These are phyloP conservation scores for Craseonycteris thonglongyai DNA, from an alignment of 2,113 vertebrate species.

Conservation along the genomic window DNA sequence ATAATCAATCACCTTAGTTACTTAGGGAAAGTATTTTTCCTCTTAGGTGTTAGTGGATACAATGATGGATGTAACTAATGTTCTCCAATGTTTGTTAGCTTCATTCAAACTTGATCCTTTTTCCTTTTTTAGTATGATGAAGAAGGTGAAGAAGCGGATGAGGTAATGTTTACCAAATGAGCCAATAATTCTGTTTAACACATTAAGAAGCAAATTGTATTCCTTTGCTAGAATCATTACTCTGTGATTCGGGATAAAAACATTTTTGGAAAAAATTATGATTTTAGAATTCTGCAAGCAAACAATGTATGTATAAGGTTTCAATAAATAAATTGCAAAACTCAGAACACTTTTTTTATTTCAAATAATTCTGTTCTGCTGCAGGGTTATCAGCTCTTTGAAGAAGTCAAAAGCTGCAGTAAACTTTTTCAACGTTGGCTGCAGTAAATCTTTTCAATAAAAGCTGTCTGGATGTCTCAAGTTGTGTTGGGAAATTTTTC, in stretches of 20 bases:
- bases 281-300: constrained; percentile 67
- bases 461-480: constrained; percentile 74
- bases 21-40: not conserved
- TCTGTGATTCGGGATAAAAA: constrained; percentile 60
- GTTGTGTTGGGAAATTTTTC: constrained; percentile 76
- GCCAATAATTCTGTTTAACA: constrained; percentile 56
- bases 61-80: not conserved
- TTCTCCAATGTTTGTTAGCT: not conserved
- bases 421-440: constrained; percentile 77
- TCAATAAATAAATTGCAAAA: constrained; percentile 75
- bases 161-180: constrained; percentile 84
- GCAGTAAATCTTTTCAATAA: constrained; percentile 77
- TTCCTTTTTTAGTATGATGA: constrained; percentile 91
- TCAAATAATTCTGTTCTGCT: constrained; percentile 77
- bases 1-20: not conserved
- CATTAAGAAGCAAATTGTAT: constrained; percentile 58
- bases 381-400: constrained; percentile 78
- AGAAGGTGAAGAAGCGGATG: constrained; percentile 98
- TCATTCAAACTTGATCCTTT: constrained; percentile 34
- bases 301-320: constrained; percentile 73
- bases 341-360: constrained; percentile 76
- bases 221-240: constrained; percentile 59
- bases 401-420: constrained; percentile 78
- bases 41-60: not conserved
- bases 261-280: constrained; percentile 47